Evolutionary conservation across 1,140 invertebrate species (phyloP), one percentile per base, ranked within the genome.

Genomic region (Achroia grisella): DNA sequence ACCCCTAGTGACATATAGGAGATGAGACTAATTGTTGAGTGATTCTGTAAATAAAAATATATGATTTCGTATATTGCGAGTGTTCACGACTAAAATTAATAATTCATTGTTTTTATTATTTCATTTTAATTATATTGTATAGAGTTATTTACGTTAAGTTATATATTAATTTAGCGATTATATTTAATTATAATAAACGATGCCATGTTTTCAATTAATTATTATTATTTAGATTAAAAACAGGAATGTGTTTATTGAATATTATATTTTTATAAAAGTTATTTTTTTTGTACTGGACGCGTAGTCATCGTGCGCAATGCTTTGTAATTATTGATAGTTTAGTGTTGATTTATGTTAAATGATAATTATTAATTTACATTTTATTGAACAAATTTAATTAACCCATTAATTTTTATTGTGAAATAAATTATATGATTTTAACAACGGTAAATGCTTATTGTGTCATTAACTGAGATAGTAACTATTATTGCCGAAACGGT

Each of bases 381-480:
- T 59, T 67, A 67, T 64, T 56, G 71, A 73, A 77, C 70, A 69
- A 80, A 79, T 58, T 50, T 23, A 54, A 52, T 71, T 80, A 78
- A 74, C 70, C 64, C 66, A 63, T 72, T 78, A 73, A 62, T 74
- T 77, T 37, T 76, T 71, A 70, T 68, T 62, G 63, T 75, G 57
- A 37, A 13, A 37, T 37, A 37, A 37, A 37, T 5, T 49, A 70
- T 53, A 48, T 62, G 67, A 57, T 71, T 76, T 71, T 81, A 84
- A 84, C 80, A 78, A 79, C 78, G 78, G 69, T 70, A 80, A 82
- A 82, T 84, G 78, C 78, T 84, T 84, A 75, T 63, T 79, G 80
- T 84, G 80, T 84, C 80, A 82, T 84, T 84, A 62, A 79, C 66
- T 70, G 74, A 73, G 67, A 74, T 78, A 80, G 68, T 82, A 71